Evolutionary conservation across 2,113 vertebrate genomes (phyloP).

Genomic region (Cricetomys ansorgei): DNA sequence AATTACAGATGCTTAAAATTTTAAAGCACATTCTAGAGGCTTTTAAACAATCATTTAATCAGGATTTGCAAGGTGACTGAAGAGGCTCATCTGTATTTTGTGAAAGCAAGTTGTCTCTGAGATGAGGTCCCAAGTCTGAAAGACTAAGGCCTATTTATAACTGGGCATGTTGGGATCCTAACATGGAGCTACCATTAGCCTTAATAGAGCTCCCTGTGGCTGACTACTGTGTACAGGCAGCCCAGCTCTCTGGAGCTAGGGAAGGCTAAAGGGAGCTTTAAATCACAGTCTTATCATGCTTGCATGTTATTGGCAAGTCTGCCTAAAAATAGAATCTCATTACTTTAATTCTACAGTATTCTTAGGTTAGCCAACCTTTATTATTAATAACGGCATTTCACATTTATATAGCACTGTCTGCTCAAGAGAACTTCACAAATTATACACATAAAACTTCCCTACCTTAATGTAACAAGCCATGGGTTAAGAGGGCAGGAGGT

Average conservation of each 20-base stretch:
- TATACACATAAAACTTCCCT: constrained; percentile 79
- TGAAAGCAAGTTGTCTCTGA: constrained; percentile 44
- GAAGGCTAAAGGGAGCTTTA: constrained; percentile 76
- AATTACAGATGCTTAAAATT: background rate
- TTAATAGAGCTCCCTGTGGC: constrained; percentile 62
- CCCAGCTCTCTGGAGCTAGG: constrained; percentile 65
- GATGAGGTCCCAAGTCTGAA: background rate
- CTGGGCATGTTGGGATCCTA: constrained; percentile 23
- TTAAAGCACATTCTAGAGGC: background rate
- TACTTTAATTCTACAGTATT: constrained; percentile 84
- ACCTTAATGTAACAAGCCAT: constrained; percentile 69
- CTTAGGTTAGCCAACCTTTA: constrained; percentile 82
- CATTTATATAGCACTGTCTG: constrained; percentile 83
- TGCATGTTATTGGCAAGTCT: constrained; percentile 83
- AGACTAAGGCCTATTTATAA: constrained; percentile 61
- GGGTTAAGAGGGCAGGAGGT: constrained; percentile 65
- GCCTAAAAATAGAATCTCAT: constrained; percentile 84
- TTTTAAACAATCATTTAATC: background rate
- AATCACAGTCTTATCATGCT: constrained; percentile 82
- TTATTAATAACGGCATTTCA: constrained; percentile 84
- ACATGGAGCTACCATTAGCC: constrained; percentile 44
- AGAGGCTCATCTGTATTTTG: background rate
- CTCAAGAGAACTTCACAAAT: constrained; percentile 83
- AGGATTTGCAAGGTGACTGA: background rate
- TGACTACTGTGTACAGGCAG: constrained; percentile 31